Conservation (phyloP, 2,888 invertebrate species). For the Orthosia gothica region DNA sequence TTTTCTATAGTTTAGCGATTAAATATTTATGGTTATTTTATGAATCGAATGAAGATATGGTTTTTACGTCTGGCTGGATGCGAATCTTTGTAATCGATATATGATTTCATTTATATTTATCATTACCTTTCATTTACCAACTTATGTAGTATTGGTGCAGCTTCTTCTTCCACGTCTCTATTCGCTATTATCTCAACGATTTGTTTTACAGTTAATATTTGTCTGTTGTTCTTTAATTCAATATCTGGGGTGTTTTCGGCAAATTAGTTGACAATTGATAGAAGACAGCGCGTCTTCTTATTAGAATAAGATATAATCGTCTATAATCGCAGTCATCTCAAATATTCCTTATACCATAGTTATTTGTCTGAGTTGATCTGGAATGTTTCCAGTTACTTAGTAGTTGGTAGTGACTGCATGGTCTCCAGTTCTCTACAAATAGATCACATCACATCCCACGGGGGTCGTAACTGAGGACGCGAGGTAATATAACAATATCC, state of each 20-base stretch:
- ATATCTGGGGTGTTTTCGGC: neutral
- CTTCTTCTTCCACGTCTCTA: neutral
- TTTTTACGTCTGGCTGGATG: neutral
- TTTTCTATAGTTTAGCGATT: conserved; percentile 29
- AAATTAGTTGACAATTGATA: too few species aligned
- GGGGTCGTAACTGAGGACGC: conserved; percentile 50
- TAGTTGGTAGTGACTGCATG: conserved; percentile 13
- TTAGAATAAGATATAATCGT: too few species aligned
- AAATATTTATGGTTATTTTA: conserved; percentile 29
- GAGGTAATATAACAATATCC: conserved; percentile 55
- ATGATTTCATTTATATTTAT: neutral
- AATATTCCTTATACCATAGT: neutral
- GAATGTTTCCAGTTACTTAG: conserved; percentile 4
- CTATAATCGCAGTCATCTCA: neutral
- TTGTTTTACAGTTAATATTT: neutral
- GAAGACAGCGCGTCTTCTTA: too few species aligned
- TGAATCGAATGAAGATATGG: neutral
- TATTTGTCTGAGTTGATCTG: neutral
- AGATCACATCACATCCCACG: conserved; percentile 55
- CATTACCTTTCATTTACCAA: neutral
- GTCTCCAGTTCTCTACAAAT: conserved; percentile 36
- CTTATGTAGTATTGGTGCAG: neutral
- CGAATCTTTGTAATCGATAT: conserved; percentile 4
- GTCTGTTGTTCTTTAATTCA: neutral
- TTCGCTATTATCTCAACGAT: neutral